phyloP scores from a whole-genome alignment of 2,888 invertebrate species.

The Volucella bombylans region DNA sequence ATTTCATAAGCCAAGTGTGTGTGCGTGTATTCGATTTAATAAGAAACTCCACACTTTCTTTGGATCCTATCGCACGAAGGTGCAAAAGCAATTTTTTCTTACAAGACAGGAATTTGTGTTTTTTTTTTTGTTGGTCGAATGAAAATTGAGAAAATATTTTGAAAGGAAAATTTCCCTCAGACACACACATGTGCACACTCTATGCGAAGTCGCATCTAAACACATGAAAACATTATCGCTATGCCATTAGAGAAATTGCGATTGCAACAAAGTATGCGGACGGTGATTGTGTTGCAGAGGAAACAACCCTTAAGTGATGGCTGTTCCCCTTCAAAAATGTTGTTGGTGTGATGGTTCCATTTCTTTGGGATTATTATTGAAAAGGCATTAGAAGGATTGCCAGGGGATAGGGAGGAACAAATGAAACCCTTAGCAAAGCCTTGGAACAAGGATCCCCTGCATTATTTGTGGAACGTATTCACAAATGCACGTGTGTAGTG shows the following conservation, averaged over 20 bases:
- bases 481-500: constrained; percentile 64
- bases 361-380: constrained; percentile 60
- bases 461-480: constrained; percentile 74
- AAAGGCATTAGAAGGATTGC: constrained; percentile 59
- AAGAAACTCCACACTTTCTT: constrained; percentile 23
- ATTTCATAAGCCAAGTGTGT: constrained; percentile 19
- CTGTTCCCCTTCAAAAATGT: constrained; percentile 40
- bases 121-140: constrained; percentile 40
- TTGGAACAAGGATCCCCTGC: constrained; percentile 42
- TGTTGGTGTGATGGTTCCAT: constrained; percentile 8
- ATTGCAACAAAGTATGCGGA: constrained; percentile 62
- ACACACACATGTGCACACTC: constrained; percentile 8
- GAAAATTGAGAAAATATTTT: constrained; percentile 61
- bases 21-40: constrained; percentile 46
- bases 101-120: constrained; percentile 43
- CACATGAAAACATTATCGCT: constrained; percentile 23
- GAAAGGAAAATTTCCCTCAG: constrained; percentile 27
- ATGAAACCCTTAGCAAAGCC: not conserved
- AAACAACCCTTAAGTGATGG: constrained; percentile 52
- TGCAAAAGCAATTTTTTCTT: constrained; percentile 64
- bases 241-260: constrained; percentile 7
- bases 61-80: constrained; percentile 38
- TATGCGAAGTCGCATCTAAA: too few relatives aligned
- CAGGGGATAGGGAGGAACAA: constrained; percentile 12
- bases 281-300: constrained; percentile 32